These are phyloP conservation scores for Hetaerina americana DNA, from an alignment of 1,140 invertebrate genomes.

Conservation along the genomic window DNA sequence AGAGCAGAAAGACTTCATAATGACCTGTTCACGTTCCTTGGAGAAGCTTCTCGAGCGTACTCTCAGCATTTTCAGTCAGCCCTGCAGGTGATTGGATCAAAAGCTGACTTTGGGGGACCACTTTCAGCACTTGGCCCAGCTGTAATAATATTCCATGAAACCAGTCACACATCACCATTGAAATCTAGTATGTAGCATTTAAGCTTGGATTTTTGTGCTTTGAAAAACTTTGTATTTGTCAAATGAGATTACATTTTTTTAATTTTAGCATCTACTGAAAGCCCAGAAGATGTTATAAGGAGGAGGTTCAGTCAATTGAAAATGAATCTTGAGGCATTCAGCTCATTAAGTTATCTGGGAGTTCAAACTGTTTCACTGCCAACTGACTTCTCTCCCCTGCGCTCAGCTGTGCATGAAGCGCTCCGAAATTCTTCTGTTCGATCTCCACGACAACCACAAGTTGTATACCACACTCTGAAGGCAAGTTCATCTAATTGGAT, in stretches of 20 bases:
- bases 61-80: slow-evolving; percentile 57
- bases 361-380: slow-evolving; percentile 35
- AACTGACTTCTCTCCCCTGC: slow-evolving; percentile 42
- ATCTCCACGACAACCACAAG: slow-evolving; percentile 45
- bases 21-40: slow-evolving; percentile 70
- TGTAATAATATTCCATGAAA: slow-evolving; percentile 72
- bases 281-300: slow-evolving; percentile 50
- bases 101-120: slow-evolving; percentile 33
- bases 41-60: slow-evolving; percentile 62
- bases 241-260: slow-evolving; percentile 2
- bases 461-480: slow-evolving; percentile 54
- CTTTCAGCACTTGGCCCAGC: slow-evolving; percentile 49
- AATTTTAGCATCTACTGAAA: slow-evolving; percentile 36
- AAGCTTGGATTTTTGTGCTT: slow-evolving; percentile 19
- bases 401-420: slow-evolving; percentile 36
- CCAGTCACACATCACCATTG: slow-evolving; percentile 49
- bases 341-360: slow-evolving; percentile 57
- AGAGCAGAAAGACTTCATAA: slow-evolving; percentile 59
- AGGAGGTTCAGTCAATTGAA: slow-evolving; percentile 46
- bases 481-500: slow-evolving; percentile 22
- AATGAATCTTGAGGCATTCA: slow-evolving; percentile 55
- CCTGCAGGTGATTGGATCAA: slow-evolving; percentile 39
- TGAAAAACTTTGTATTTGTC: not conserved
- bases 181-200: slow-evolving; percentile 23
- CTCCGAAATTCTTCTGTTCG: slow-evolving; percentile 53